These are phyloP conservation scores for Hirudinaria manillensis DNA, from an alignment of 2,888 invertebrate genomes.

Conservation along the genomic window DNA sequence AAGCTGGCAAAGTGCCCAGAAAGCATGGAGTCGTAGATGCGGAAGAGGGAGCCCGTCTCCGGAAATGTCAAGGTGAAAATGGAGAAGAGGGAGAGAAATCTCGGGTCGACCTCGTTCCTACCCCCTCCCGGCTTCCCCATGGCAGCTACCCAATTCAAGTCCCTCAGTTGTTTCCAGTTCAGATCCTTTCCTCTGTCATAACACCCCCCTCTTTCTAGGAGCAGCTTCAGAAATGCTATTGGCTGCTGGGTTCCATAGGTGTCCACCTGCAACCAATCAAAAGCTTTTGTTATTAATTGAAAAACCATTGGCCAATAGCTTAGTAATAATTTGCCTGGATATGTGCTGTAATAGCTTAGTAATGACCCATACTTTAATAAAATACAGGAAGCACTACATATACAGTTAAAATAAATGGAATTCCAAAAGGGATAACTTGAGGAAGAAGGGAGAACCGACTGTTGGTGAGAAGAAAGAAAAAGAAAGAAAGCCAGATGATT, in stretches of 20 bases:
- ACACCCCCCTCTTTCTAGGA: slow-evolving; percentile 82
- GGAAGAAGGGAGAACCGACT: too few species aligned
- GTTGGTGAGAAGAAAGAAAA: too few species aligned
- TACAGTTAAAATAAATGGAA: too few species aligned
- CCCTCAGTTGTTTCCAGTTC: slow-evolving; percentile 77
- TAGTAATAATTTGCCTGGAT: neutral
- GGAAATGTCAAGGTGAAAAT: slow-evolving; percentile 81
- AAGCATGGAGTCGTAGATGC: slow-evolving; percentile 77
- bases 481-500: too few species aligned
- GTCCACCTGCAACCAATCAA: slow-evolving; percentile 58
- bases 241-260: slow-evolving; percentile 88
- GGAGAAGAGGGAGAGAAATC: slow-evolving; percentile 80
- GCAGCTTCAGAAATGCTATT: slow-evolving; percentile 78
- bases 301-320: neutral
- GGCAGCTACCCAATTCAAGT: slow-evolving; percentile 62
- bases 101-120: slow-evolving; percentile 73
- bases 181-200: slow-evolving; percentile 83
- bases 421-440: too few species aligned
- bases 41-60: slow-evolving; percentile 68
- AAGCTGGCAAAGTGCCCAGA: slow-evolving; percentile 71
- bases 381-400: neutral
- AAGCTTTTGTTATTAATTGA: neutral
- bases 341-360: neutral
- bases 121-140: slow-evolving; percentile 71
- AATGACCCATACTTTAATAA: neutral